phyloP scores from a whole-genome alignment of 2,113 vertebrate species.

The Lepus timidus region DNA sequence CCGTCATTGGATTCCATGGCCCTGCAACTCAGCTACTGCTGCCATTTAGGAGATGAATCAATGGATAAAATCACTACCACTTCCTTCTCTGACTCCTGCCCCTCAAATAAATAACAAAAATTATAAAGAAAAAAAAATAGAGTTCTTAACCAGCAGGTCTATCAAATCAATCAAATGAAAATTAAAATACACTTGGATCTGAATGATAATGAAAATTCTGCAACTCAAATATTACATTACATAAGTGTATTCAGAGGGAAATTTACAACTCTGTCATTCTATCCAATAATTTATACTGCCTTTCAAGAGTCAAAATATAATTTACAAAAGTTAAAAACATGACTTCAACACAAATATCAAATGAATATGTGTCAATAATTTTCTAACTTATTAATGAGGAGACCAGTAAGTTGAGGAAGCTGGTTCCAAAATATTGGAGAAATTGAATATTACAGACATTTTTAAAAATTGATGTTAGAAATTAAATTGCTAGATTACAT shows the following conservation, averaged over 20 bases:
- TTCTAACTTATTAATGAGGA: neutral
- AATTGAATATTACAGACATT: neutral
- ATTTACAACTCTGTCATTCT: neutral
- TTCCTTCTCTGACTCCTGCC: too few relatives aligned
- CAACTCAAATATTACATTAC: neutral
- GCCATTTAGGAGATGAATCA: too few relatives aligned
- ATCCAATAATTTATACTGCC: neutral
- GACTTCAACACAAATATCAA: neutral
- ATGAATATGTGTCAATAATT: neutral
- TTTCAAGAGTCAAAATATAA: neutral
- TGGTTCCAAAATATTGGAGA: neutral
- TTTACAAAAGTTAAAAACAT: neutral
- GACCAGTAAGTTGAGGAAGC: neutral
- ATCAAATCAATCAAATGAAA: conserved; percentile 10
- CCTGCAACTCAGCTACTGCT: too few relatives aligned
- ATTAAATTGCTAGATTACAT: conserved; percentile 20
- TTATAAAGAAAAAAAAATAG: too few relatives aligned
- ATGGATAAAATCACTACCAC: too few relatives aligned
- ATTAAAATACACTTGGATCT: neutral
- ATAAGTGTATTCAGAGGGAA: neutral
- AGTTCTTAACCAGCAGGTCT: neutral
- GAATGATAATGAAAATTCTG: neutral
- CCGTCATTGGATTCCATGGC: too few relatives aligned
- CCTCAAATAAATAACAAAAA: too few relatives aligned
- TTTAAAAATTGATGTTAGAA: neutral